phyloP scores from a whole-genome alignment of 2,113 vertebrate species.

The Chroicocephalus ridibundus region DNA sequence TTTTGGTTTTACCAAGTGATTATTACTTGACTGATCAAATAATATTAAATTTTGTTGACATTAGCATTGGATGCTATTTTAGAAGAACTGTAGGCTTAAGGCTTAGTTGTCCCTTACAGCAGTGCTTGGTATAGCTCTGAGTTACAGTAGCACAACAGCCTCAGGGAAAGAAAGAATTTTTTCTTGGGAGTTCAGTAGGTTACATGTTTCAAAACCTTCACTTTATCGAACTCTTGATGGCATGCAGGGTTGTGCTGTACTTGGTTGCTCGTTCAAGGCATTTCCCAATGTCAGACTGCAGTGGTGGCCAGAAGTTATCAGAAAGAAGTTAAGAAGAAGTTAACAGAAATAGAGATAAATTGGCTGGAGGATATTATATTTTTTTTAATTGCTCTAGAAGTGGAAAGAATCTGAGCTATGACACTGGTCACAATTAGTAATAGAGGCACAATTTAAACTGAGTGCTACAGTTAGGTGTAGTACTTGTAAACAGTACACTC shows the following conservation, averaged over 20 bases:
- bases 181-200: neutral
- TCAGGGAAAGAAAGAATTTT: neutral
- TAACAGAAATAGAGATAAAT: neutral
- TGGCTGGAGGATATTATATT: neutral
- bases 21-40: slow-evolving; percentile 3
- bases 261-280: neutral
- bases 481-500: neutral
- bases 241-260: neutral
- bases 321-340: neutral
- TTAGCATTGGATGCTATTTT: neutral
- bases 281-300: neutral
- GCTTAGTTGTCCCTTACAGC: neutral
- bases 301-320: neutral
- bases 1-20: neutral
- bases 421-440: neutral
- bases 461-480: neutral
- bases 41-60: neutral
- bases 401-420: neutral
- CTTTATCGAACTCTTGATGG: neutral
- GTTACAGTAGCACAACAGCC: neutral
- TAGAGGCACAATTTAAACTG: neutral
- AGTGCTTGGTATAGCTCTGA: neutral
- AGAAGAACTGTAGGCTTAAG: neutral
- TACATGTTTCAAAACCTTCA: neutral
- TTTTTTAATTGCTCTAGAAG: neutral